These are phyloP conservation scores for Botrylloides violaceus DNA, from an alignment of 23 tunicate species.

Conservation along the genomic window DNA sequence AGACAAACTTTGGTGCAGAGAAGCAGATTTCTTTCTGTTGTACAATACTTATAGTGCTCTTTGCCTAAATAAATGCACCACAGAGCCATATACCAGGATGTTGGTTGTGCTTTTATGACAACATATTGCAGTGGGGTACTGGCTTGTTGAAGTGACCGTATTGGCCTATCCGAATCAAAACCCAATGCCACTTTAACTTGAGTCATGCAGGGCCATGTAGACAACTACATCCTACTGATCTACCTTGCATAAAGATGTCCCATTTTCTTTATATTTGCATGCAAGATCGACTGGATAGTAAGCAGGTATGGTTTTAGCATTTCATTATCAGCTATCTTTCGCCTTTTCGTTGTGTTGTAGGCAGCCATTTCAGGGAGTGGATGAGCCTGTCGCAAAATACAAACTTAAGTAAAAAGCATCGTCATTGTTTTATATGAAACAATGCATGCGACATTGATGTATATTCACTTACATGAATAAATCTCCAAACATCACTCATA, in stretches of 20 bases:
- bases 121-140: no score
- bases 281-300: slow-evolving; percentile 45
- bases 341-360: slow-evolving; percentile 6
- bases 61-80: no score
- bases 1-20: no score
- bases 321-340: slow-evolving; percentile 28
- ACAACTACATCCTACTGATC: neutral
- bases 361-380: slow-evolving; percentile 44
- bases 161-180: neutral
- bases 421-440: no score
- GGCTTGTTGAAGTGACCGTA: no score
- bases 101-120: no score
- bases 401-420: neutral
- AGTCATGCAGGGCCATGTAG: neutral
- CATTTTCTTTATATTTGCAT: slow-evolving; percentile 47
- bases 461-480: slow-evolving; percentile 46
- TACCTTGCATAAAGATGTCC: slow-evolving; percentile 50
- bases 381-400: slow-evolving; percentile 29
- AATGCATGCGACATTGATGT: no score
- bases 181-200: neutral
- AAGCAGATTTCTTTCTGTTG: no score
- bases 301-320: slow-evolving; percentile 56
- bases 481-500: slow-evolving; percentile 53
- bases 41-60: no score
- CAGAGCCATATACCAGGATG: no score